These are phyloP conservation scores for Pogona vitticeps DNA, from an alignment of 2,113 vertebrate genomes.

Conservation along the genomic window DNA sequence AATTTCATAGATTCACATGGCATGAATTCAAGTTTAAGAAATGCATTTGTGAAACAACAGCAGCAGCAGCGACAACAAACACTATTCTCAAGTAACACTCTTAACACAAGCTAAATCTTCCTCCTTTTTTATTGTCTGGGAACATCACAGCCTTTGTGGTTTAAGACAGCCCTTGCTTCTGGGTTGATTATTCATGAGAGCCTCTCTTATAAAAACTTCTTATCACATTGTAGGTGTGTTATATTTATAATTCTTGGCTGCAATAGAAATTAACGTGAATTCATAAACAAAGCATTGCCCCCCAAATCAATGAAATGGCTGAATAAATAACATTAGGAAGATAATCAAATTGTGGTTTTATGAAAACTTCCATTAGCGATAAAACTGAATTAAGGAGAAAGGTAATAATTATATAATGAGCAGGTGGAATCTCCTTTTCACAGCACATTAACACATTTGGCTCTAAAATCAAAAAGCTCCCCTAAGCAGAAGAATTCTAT, in stretches of 20 bases:
- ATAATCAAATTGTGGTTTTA: conserved; percentile 13
- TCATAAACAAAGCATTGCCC: conserved; percentile 6
- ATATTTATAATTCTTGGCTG: conserved; percentile 13
- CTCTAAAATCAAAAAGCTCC: conserved; percentile 33
- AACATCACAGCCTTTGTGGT: not conserved
- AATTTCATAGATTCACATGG: conserved; percentile 26
- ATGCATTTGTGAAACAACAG: not conserved
- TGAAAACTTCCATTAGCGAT: conserved; percentile 27
- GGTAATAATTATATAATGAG: conserved; percentile 33
- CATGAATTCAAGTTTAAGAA: conserved; percentile 6
- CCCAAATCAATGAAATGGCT: not conserved
- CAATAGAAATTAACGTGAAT: not conserved
- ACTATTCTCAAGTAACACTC: not conserved
- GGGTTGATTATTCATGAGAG: not conserved
- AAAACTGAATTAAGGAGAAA: conserved; percentile 29
- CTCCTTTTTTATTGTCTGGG: not conserved
- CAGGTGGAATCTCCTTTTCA: conserved; percentile 30
- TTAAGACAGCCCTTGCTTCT: conserved; percentile 3
- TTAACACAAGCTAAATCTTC: not conserved
- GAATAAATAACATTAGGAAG: not conserved
- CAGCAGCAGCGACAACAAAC: not conserved
- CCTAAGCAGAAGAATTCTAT: conserved; percentile 44
- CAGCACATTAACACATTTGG: conserved; percentile 29
- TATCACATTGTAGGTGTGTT: not conserved
- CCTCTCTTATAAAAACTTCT: not conserved